phyloP scores from a whole-genome alignment of 2,797 vertebrate species.

The Phyllotis vaccarum region DNA sequence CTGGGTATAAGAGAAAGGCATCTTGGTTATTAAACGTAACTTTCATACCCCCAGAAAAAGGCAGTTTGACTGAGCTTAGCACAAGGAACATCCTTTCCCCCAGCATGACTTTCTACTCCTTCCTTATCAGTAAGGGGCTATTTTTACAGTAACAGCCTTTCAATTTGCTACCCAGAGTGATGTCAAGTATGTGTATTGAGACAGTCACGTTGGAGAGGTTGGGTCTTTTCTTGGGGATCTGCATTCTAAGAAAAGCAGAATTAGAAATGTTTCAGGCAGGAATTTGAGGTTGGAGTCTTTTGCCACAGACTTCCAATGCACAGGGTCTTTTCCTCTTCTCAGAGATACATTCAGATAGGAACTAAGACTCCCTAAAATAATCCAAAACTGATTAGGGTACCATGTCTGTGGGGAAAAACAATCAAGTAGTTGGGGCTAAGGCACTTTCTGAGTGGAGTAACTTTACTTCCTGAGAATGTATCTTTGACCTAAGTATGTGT shows the following conservation, averaged over 20 bases:
- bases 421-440: neutral
- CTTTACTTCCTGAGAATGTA: constrained; percentile 26
- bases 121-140: neutral
- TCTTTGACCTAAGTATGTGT: neutral
- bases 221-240: constrained; percentile 46
- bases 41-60: constrained; percentile 11
- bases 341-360: constrained; percentile 23
- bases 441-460: constrained; percentile 2
- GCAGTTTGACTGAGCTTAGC: constrained; percentile 44
- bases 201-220: constrained; percentile 30
- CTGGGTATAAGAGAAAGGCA: constrained; percentile 41
- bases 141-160: neutral
- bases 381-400: constrained; percentile 23
- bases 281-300: constrained; percentile 27
- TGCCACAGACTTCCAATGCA: neutral
- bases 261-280: constrained; percentile 61
- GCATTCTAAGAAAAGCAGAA: constrained; percentile 58
- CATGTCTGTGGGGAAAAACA: neutral
- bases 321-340: constrained; percentile 22
- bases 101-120: neutral
- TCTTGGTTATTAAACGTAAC: constrained; percentile 64
- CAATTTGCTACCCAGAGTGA: constrained; percentile 14
- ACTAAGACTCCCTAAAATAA: neutral
- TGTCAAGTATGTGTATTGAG: constrained; percentile 9
- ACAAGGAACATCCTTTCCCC: neutral